A percentile compares a stretch with the other conserved stretches of the same genome.
Conservation (phyloP, 2,888 invertebrate species). For the Aphidoletes aphidimyza region DNA sequence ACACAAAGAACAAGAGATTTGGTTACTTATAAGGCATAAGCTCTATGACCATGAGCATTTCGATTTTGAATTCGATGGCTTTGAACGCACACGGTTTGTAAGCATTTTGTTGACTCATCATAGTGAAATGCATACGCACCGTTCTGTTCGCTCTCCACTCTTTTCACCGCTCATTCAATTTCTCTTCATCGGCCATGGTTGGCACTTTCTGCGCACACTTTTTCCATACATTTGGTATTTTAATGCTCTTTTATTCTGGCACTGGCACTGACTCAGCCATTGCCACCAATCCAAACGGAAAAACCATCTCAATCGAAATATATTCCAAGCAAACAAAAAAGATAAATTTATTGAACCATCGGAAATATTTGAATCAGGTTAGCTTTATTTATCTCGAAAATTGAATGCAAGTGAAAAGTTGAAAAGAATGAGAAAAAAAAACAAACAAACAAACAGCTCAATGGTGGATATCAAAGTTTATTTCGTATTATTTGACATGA, state of each 20-base stretch:
- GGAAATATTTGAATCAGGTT: not conserved
- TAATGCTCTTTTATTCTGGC: not conserved
- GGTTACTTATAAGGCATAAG: slow-evolving; percentile 8
- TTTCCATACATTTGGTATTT: not conserved
- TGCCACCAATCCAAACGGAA: not conserved
- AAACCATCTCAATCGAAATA: not conserved
- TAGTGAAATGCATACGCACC: slow-evolving; percentile 14
- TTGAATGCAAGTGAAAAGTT: no score
- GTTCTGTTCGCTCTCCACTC: no score
- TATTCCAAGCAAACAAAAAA: not conserved
- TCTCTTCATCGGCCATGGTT: not conserved
- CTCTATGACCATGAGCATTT: slow-evolving; percentile 5
- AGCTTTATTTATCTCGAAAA: no score
- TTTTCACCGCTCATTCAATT: no score
- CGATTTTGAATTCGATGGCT: not conserved
- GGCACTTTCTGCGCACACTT: not conserved
- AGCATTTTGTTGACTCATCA: slow-evolving; percentile 40
- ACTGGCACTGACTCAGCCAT: slow-evolving; percentile 47
- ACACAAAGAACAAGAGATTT: not conserved
- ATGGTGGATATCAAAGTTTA: no score
- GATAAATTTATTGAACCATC: not conserved
- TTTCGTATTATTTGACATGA: no score
- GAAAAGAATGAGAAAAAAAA: no score
- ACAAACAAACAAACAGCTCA: no score
- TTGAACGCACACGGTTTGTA: no score